A percentile compares a stretch with the other conserved stretches of the same genome.
Conservation (phyloP, 2,888 invertebrate genomes). For the Bedellia somnulentella region DNA sequence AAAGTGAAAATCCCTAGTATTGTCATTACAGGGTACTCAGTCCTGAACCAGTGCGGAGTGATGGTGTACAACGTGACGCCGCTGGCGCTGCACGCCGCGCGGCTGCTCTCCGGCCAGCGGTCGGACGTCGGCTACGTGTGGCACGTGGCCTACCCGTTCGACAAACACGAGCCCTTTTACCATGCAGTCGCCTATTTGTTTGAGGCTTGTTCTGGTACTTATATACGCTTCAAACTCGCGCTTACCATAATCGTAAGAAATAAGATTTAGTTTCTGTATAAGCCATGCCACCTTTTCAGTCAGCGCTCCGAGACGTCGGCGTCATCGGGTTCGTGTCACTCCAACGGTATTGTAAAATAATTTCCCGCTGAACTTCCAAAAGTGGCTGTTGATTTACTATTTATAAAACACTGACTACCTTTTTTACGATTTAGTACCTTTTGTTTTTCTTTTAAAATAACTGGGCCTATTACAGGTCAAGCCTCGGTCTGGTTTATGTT, state of each 20-base stretch:
- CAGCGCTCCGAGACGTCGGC: too few species aligned
- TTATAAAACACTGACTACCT: conserved; percentile 2
- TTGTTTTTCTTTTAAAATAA: not conserved
- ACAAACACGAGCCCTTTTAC: conserved; percentile 28
- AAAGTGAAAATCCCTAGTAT: too few species aligned
- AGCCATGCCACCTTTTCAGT: too few species aligned
- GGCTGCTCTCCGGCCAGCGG: conserved; percentile 18
- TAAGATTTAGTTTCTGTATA: too few species aligned
- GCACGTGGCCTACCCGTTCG: conserved; percentile 36
- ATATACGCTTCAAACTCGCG: not conserved
- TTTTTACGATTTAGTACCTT: not conserved
- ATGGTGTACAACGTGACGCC: conserved; percentile 33
- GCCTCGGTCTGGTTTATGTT: conserved; percentile 18
- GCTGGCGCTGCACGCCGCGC: conserved; percentile 23
- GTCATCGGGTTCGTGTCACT: too few species aligned
- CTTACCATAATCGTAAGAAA: too few species aligned
- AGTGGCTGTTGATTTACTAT: too few species aligned
- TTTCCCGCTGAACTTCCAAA: too few species aligned
- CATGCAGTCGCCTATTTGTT: conserved; percentile 27
- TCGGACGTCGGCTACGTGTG: conserved; percentile 29
- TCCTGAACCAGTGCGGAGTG: conserved; percentile 31
- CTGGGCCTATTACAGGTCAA: not conserved
- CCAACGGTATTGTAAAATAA: too few species aligned
- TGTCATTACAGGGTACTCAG: conserved; percentile 26
- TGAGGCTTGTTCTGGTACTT: conserved; percentile 29